These are phyloP conservation scores for Lophotriccus pileatus DNA, from an alignment of 2,797 vertebrate species.

Conservation along the genomic window DNA sequence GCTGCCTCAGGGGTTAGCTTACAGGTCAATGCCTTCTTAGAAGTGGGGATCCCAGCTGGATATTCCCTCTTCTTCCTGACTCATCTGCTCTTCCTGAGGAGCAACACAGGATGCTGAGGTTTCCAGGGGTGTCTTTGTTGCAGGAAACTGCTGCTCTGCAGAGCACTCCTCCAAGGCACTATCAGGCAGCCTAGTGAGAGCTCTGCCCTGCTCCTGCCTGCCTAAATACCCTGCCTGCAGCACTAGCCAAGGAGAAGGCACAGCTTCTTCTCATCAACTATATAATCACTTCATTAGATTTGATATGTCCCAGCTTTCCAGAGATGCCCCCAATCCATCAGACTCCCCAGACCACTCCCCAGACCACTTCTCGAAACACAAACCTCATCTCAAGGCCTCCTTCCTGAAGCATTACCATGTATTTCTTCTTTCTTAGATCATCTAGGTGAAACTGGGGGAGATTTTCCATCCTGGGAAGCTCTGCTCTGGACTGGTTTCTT, in stretches of 20 bases:
- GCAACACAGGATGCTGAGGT: rapidly evolving
- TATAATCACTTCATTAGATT: background rate
- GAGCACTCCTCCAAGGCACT: rapidly evolving
- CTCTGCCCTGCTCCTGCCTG: background rate
- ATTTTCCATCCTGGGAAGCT: background rate
- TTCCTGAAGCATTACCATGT: background rate
- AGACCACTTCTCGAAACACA: rapidly evolving
- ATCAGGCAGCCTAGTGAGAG: rapidly evolving
- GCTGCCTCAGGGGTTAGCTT: background rate
- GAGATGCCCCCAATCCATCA: background rate
- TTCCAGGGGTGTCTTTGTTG: rapidly evolving
- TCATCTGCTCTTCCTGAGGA: background rate
- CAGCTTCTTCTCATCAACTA: background rate
- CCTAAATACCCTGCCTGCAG: background rate
- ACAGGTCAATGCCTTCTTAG: background rate
- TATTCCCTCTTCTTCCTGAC: background rate
- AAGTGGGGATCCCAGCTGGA: background rate
- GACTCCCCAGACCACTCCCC: background rate
- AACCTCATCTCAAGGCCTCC: background rate
- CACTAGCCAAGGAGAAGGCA: background rate
- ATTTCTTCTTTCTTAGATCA: background rate
- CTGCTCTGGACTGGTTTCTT: background rate
- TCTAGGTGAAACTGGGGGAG: background rate
- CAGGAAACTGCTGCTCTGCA: background rate
- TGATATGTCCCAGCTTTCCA: background rate